These are phyloP conservation scores for Holcopasites calliopsidis DNA, from an alignment of 1,140 invertebrate genomes.

Conservation along the genomic window DNA sequence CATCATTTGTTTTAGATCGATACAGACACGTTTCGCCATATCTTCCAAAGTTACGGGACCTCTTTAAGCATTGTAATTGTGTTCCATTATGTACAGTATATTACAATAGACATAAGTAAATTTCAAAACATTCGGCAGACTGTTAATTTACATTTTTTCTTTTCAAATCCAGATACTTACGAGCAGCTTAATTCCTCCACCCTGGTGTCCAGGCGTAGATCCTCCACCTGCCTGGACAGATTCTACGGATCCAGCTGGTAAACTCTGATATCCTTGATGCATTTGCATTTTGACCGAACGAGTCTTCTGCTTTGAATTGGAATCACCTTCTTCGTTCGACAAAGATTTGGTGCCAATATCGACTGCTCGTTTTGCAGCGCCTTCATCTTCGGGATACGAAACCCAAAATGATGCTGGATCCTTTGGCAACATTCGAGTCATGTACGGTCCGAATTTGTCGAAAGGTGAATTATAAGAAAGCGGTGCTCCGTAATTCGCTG, in stretches of 20 bases:
- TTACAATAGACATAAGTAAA: background rate
- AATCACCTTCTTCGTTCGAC: conserved; percentile 28
- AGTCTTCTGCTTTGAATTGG: conserved; percentile 38
- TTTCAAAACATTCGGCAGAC: background rate
- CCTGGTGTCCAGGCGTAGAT: conserved; percentile 68
- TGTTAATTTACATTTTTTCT: conserved; percentile 15
- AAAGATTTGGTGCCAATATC: conserved; percentile 41
- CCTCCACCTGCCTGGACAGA: conserved; percentile 74
- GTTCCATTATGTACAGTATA: background rate
- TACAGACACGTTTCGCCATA: background rate
- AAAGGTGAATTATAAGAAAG: conserved; percentile 5
- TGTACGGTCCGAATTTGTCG: conserved; percentile 33
- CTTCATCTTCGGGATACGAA: conserved; percentile 53
- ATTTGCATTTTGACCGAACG: conserved; percentile 74
- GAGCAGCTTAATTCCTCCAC: conserved; percentile 73
- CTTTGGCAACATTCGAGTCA: conserved; percentile 40
- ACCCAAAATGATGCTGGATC: conserved; percentile 65
- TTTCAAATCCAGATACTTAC: conserved; percentile 64
- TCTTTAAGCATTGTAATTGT: background rate
- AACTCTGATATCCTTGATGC: conserved; percentile 76
- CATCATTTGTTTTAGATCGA: conserved; percentile 29
- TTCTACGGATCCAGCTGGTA: conserved; percentile 74
- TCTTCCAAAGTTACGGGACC: background rate
- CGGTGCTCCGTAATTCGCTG: conserved; percentile 7
- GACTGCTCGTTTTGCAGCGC: conserved; percentile 58